Percentiles rank a stretch among this genome's conserved stretches.
Evolutionary conservation across 2,797 vertebrate species (phyloP).

Genomic region (Falco naumanni): DNA sequence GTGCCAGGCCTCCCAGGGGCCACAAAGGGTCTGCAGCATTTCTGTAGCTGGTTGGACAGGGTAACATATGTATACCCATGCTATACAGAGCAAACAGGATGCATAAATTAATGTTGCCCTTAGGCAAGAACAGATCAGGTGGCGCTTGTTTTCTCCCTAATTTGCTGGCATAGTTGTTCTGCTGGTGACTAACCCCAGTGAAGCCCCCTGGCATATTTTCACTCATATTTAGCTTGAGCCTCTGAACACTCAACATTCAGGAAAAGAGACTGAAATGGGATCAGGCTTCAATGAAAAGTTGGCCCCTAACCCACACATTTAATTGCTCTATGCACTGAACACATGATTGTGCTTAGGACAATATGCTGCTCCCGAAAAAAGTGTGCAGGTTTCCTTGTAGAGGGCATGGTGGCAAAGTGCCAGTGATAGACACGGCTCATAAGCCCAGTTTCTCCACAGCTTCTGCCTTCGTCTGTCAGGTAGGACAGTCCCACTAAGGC

Average conservation of each 20-base stretch:
- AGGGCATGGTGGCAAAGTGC: neutral
- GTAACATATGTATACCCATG: neutral
- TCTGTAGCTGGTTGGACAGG: conserved; percentile 6
- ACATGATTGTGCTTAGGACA: conserved; percentile 12
- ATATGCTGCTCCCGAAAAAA: neutral
- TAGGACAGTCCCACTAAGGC: neutral
- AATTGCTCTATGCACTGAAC: neutral
- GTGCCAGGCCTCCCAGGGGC: neutral
- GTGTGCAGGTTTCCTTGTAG: neutral
- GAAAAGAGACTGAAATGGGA: conserved; percentile 8
- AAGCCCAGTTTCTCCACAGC: neutral
- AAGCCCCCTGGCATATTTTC: conserved; percentile 34
- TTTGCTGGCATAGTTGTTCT: conserved; percentile 18
- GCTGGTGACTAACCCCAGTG: neutral
- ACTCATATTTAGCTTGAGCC: neutral
- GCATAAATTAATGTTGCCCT: conserved; percentile 33
- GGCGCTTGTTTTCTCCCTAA: conserved; percentile 32
- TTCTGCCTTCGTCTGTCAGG: neutral
- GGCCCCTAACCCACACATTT: neutral
- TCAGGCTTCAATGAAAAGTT: conserved; percentile 32
- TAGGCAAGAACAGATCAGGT: conserved; percentile 40
- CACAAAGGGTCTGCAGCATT: neutral
- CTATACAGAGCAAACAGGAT: conserved; percentile 25
- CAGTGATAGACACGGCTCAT: fast-evolving
- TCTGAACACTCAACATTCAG: conserved; percentile 24